Evolutionary conservation across 2,888 invertebrate genomes (phyloP), one percentile per base, ranked within the genome.

Genomic region (Agrotis puta): DNA sequence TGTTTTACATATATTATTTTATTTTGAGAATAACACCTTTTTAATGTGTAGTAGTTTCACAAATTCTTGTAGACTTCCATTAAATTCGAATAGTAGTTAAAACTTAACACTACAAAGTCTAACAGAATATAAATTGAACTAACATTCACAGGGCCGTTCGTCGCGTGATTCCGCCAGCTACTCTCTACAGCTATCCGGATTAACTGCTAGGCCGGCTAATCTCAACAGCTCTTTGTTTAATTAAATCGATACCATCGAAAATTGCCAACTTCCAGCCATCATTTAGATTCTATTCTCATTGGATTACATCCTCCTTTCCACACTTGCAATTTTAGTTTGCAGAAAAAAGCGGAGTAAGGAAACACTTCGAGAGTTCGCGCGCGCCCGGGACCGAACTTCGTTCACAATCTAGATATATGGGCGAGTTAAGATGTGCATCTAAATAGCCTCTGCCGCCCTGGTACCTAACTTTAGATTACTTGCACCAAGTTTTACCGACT

Each of bases 381-480:
- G 86, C 82, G 74, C 84, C 82, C 83, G 86, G 85, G 86, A 85
- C 84, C 87, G 87, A 91, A 93, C 82, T 93, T 93, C 85, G 86
- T 88, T 88, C 91, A 92, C 95, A 95, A 95, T 95, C 95, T 94
- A 95, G 95, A 95, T 95, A 95, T 95, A 96, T 94, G 93, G 92
- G 88, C 90, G 91, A 94, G 95, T 95, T 95, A 95, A 95, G 95
- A 96, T 96, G 95, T 94, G 94, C 95, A 95, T 95, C 96, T 95
- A 95, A 95, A 96, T 95, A 95, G 95, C 95, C 92, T 93, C 93
- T 92, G 94, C 94, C 92, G 92, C 92, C 91, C 88, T 93, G 93
- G 93, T 93, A 94, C 93, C 94, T 93, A 96, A 96, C 92, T 96
- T 95, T 96, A 96, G 95, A 96, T 96, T 96, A 95, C 96, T 96